Conservation (phyloP, 1,140 invertebrate species). For the Carcinoscorpius rotundicauda region DNA sequence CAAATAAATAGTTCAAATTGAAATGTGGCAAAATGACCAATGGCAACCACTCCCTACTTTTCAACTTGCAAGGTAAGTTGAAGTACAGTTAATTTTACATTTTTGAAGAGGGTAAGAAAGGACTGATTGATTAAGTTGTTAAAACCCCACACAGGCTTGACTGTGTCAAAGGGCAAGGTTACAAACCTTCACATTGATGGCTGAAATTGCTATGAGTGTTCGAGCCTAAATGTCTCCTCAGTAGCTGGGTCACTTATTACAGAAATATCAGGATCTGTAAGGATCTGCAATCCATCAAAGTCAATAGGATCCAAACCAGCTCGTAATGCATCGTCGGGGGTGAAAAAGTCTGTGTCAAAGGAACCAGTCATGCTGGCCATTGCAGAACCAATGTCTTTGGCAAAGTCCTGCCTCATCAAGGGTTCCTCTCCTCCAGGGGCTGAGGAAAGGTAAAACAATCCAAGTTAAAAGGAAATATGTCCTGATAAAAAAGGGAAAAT, state of each 20-base stretch:
- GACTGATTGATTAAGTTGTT: too few species aligned
- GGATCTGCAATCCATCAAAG: constrained; percentile 72
- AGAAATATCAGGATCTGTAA: constrained; percentile 63
- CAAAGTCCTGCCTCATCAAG: constrained; percentile 39
- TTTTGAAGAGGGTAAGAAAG: too few species aligned
- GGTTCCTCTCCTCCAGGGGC: constrained; percentile 45
- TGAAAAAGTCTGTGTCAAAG: constrained; percentile 54
- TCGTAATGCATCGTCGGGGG: constrained; percentile 49
- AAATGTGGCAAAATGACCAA: too few species aligned
- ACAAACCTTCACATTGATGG: too few species aligned
- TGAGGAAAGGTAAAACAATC: constrained; percentile 38
- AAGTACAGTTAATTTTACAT: too few species aligned
- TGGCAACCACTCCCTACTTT: too few species aligned
- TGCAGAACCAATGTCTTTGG: constrained; percentile 44
- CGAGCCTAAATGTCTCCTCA: constrained; percentile 76
- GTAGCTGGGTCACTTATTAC: constrained; percentile 69
- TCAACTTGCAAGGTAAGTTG: too few species aligned
- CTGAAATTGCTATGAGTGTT: constrained; percentile 36
- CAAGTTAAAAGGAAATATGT: too few species aligned
- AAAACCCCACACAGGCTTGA: too few species aligned
- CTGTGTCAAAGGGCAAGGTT: too few species aligned
- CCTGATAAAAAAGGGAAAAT: too few species aligned
- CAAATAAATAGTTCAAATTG: too few species aligned
- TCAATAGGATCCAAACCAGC: constrained; percentile 61
- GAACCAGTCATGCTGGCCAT: constrained; percentile 38